Evolutionary conservation across 2,113 vertebrate species (phyloP).

Genomic region (Myrmophylax atrothorax): DNA sequence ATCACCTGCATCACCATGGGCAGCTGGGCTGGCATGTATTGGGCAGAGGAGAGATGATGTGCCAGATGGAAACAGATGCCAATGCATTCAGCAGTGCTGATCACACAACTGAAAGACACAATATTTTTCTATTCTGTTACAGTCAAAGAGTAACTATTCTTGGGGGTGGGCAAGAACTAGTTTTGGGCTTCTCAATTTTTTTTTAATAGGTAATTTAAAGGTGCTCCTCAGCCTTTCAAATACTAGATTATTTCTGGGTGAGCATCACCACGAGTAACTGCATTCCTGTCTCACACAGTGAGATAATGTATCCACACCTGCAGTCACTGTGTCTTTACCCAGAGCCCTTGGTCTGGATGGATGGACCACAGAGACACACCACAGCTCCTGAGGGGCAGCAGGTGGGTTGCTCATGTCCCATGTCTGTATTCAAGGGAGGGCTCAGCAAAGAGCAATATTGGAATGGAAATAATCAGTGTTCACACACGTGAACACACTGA

Average conservation of each 20-base stretch:
- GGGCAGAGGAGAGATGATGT: background rate
- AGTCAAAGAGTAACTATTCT: background rate
- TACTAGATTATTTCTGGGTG: background rate
- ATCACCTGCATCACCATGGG: rapidly evolving
- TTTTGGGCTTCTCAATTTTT: background rate
- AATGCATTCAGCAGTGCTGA: background rate
- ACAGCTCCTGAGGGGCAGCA: background rate
- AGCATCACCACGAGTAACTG: background rate
- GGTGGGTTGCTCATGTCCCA: background rate
- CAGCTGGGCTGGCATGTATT: rapidly evolving
- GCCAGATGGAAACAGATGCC: background rate
- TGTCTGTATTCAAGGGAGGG: background rate
- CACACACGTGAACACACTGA: background rate
- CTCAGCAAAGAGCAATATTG: background rate
- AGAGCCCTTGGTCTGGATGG: background rate
- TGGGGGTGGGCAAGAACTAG: background rate
- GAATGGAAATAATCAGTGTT: background rate
- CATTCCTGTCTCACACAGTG: background rate
- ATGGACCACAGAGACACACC: background rate
- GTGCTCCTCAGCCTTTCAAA: background rate
- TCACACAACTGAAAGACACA: background rate
- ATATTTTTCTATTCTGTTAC: background rate
- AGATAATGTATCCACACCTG: background rate
- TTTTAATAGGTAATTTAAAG: background rate
- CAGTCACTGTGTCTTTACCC: background rate